These are phyloP conservation scores for Falco cherrug DNA, from an alignment of 2,797 vertebrate genomes.

Conservation along the genomic window DNA sequence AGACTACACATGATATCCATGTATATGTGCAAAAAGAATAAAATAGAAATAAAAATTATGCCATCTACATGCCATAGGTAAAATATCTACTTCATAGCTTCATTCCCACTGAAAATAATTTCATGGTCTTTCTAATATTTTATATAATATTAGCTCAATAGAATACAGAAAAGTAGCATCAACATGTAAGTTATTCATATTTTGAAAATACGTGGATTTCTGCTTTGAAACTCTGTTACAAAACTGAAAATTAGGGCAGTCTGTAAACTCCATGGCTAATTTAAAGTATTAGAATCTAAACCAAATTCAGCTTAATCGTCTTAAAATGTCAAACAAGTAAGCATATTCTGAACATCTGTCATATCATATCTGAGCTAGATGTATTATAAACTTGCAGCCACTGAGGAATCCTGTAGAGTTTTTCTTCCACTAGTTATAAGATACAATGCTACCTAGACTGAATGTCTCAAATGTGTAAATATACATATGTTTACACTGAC, in stretches of 20 bases:
- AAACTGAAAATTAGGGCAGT: slow-evolving; percentile 9
- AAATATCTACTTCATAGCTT: background rate
- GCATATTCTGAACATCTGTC: background rate
- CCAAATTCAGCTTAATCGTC: background rate
- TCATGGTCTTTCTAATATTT: background rate
- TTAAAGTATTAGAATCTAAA: slow-evolving; percentile 25
- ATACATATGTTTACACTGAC: background rate
- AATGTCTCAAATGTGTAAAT: background rate
- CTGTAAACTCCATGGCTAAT: slow-evolving; percentile 7
- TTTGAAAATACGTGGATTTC: background rate
- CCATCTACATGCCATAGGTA: background rate
- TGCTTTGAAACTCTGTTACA: background rate
- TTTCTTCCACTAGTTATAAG: background rate
- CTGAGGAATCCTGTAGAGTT: background rate
- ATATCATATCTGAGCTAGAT: slow-evolving; percentile 5
- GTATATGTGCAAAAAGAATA: background rate
- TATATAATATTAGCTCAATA: background rate
- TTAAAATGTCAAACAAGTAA: background rate
- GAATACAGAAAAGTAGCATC: background rate
- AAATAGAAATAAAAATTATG: background rate
- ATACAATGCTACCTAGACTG: background rate
- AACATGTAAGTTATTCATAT: background rate
- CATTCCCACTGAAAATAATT: background rate
- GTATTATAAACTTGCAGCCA: slow-evolving; percentile 2
- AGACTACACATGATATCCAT: background rate